Evolutionary conservation across 2,113 vertebrate species (phyloP), one percentile per base, ranked within the genome.

Genomic region (Semnornis frantzii): DNA sequence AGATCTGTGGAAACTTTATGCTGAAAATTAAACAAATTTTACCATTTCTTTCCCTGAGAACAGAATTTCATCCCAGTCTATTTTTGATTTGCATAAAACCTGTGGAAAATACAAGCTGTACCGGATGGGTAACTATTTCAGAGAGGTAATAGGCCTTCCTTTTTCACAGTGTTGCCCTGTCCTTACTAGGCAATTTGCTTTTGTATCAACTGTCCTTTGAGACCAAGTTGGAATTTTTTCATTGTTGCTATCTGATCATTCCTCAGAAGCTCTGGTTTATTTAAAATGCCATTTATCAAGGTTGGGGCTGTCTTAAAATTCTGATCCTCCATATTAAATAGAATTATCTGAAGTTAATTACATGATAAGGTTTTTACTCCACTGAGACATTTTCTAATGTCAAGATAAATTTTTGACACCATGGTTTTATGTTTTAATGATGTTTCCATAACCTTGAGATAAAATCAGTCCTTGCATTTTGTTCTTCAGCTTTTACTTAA

Each of bases 371-470:
- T 34, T 95, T 89, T 89, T 95, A 91, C 68, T 96, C 92, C 84
- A 76, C 75, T n/a, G 96, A 93, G 94, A 93, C 52, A 3, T 93
- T 92, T 96, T 93, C 82, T 89, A 93, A 94, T 77, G 94, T 94
- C 89, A 95, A 95, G 95, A 96, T 91, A 95, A 91, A 82, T 91
- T 93, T 94, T 93, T 92, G 87, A 96, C 94, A 94, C 71, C 3
- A 0, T 83, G 50, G 63, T 89, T 95, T 96, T 93, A 68, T 87
- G 68, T 68, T 96, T 93, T 95, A 96, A 82, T 95, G 79, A 76
- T 94, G 82, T 94, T 95, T 89, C 92, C 72, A 87, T 96, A 95
- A 96, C 93, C 95, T 95, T 96, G 94, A 96, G 95, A 94, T 96
- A 94, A 89, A 92, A 95, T 95, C 89, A 93, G 87, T 96, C 92